These are phyloP conservation scores for Scomber japonicus DNA, from an alignment of 2,113 vertebrate genomes.

Conservation along the genomic window DNA sequence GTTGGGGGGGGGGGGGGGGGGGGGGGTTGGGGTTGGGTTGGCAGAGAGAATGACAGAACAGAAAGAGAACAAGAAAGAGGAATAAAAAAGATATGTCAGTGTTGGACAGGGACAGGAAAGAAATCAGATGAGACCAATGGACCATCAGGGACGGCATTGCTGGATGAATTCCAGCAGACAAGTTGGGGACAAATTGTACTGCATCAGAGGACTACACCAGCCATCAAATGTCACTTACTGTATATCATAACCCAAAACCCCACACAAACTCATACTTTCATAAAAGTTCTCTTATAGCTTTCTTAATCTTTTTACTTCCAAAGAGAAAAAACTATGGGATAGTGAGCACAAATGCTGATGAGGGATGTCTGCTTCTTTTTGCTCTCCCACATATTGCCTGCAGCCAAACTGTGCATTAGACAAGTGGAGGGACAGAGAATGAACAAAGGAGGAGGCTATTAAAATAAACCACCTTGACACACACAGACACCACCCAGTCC, in stretches of 20 bases:
- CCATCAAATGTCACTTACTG: constrained; percentile 31
- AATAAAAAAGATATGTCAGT: constrained; percentile 48
- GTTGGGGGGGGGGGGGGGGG: no score
- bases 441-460: constrained; percentile 52
- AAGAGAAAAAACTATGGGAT: not conserved
- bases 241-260: constrained; percentile 11
- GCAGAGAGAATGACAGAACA: constrained; percentile 6
- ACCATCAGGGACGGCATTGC: constrained; percentile 38
- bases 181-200: constrained; percentile 52
- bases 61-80: constrained; percentile 22
- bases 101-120: constrained; percentile 41
- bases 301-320: no score
- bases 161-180: constrained; percentile 62
- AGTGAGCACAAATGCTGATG: constrained; percentile 35
- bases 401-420: constrained; percentile 81
- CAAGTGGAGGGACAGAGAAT: constrained; percentile 27
- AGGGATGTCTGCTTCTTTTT: constrained; percentile 41
- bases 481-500: constrained; percentile 19
- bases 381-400: constrained; percentile 65
- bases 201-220: constrained; percentile 44
- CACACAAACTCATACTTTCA: not conserved
- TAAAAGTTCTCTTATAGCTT: no score
- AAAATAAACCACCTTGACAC: constrained; percentile 64
- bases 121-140: constrained; percentile 72
- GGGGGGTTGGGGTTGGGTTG: no score